Conservation (phyloP, 2,888 invertebrate species). For the Tipula vernalis region DNA sequence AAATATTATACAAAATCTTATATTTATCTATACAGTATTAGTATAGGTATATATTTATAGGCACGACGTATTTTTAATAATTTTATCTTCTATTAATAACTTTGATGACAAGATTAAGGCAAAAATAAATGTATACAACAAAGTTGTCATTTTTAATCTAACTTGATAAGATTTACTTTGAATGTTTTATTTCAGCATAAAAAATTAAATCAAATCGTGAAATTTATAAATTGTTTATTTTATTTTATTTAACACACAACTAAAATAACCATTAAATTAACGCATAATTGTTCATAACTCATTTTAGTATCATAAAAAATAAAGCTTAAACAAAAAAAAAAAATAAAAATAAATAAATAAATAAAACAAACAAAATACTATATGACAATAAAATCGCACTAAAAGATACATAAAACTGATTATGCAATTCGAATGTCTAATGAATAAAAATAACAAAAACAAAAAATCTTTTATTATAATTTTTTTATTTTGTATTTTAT, state of each 20-base stretch:
- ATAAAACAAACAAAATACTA: not conserved
- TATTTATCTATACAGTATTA: too few relatives aligned
- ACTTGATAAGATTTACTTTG: not conserved
- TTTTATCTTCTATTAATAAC: not conserved
- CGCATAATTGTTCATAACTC: slow-evolving; percentile 18
- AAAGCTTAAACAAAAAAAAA: not conserved
- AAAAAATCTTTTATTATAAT: not conserved
- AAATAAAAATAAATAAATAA: not conserved
- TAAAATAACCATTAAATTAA: slow-evolving; percentile 8
- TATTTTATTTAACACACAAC: slow-evolving; percentile 5
- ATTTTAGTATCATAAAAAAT: slow-evolving; percentile 19
- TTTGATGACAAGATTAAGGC: not conserved
- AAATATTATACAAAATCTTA: not conserved
- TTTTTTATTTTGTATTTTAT: not conserved
- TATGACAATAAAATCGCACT: slow-evolving; percentile 9
- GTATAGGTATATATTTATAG: not conserved
- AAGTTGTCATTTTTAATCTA: not conserved
- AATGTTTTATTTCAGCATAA: not conserved
- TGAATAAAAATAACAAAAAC: not conserved
- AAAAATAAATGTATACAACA: not conserved
- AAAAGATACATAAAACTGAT: not conserved
- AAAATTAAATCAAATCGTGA: not conserved
- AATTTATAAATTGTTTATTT: not conserved
- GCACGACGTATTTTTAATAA: not conserved
- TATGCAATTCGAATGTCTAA: slow-evolving; percentile 9